Percentiles rank a stretch among this genome's conserved stretches.
phyloP scores from a whole-genome alignment of 1,140 invertebrate species.

The Hylyphantes graminicola region DNA sequence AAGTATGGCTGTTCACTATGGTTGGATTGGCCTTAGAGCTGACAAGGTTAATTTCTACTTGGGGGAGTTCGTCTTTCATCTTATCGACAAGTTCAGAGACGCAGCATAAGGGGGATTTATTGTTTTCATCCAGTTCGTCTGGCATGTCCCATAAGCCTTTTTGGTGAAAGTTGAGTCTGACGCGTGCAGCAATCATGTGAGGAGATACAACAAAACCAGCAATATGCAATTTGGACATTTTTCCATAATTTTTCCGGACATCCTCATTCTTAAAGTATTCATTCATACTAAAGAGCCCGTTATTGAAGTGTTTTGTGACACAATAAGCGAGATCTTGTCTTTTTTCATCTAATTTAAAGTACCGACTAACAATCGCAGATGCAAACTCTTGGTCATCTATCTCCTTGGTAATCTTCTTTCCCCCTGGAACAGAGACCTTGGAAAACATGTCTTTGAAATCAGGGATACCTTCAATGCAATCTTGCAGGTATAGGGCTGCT shows the following conservation, averaged over 20 bases:
- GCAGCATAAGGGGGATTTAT: neutral
- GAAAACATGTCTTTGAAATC: neutral
- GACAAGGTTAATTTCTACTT: neutral
- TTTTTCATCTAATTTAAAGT: constrained; percentile 17
- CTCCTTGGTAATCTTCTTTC: neutral
- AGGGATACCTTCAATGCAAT: constrained; percentile 23
- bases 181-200: constrained; percentile 38
- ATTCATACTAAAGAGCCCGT: neutral
- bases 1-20: neutral
- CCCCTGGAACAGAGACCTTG: neutral
- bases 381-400: neutral
- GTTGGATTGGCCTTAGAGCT: constrained; percentile 31
- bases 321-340: constrained; percentile 42
- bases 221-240: constrained; percentile 30
- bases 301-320: neutral
- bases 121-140: neutral
- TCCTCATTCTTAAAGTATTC: constrained; percentile 19
- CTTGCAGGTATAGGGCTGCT: constrained; percentile 15
- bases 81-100: too few relatives aligned
- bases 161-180: constrained; percentile 30
- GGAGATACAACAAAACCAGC: constrained; percentile 37
- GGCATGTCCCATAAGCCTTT: constrained; percentile 31
- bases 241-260: constrained; percentile 22
- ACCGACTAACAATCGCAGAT: neutral
- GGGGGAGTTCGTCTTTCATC: neutral